These are phyloP conservation scores for Ceratina australensis DNA, from an alignment of 1,140 invertebrate genomes.

Conservation along the genomic window DNA sequence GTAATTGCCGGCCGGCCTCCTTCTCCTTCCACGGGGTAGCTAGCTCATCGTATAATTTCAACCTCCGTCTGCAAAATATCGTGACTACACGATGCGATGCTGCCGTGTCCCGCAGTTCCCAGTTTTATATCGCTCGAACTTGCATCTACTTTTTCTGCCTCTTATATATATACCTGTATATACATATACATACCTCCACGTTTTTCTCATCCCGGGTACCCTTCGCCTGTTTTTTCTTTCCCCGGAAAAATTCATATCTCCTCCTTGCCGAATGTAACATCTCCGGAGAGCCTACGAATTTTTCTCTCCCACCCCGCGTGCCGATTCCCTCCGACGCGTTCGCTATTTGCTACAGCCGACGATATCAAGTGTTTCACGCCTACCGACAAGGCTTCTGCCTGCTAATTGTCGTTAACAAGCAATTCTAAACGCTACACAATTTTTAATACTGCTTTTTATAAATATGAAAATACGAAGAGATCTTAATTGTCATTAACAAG, in stretches of 20 bases:
- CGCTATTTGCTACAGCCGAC: not conserved
- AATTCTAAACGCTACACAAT: too few species aligned
- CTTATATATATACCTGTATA: too few species aligned
- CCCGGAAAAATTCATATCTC: constrained; percentile 50
- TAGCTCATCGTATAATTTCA: constrained; percentile 48
- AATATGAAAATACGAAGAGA: too few species aligned
- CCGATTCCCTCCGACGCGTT: constrained; percentile 18
- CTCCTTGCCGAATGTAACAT: constrained; percentile 17
- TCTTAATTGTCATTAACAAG: too few species aligned
- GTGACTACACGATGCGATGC: constrained; percentile 42
- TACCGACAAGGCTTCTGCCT: not conserved
- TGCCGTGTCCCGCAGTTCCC: not conserved
- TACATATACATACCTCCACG: too few species aligned
- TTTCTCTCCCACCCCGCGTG: not conserved
- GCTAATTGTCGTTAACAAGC: too few species aligned
- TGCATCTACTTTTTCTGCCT: not conserved
- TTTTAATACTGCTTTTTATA: too few species aligned
- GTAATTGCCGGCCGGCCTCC: constrained; percentile 55
- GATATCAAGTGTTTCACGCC: not conserved
- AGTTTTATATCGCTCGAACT: constrained; percentile 37
- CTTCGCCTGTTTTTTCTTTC: not conserved
- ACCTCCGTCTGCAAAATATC: constrained; percentile 48
- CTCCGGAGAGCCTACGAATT: constrained; percentile 27
- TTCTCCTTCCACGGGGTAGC: not conserved
- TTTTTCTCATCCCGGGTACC: too few species aligned